Evolutionary conservation across 1,140 invertebrate genomes (phyloP).

Genomic region (Nasonia giraulti): DNA sequence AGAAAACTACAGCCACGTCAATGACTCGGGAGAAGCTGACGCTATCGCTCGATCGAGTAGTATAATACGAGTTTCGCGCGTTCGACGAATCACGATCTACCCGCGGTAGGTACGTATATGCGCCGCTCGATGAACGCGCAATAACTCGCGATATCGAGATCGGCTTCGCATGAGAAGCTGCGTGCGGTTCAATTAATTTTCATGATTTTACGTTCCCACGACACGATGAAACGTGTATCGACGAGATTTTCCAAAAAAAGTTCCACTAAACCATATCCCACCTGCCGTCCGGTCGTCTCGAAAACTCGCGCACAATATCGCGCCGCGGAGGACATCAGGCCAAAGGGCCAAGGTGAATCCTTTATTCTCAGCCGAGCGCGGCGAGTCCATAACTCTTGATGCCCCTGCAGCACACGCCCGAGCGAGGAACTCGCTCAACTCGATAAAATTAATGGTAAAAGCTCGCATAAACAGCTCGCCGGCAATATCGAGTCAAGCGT

Average conservation of each 20-base stretch:
- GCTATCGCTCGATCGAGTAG: not conserved
- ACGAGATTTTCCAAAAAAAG: too few relatives aligned
- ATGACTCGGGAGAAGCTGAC: not conserved
- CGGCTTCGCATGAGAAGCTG: not conserved
- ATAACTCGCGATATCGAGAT: not conserved
- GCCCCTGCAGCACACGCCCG: not conserved
- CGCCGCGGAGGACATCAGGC: too few relatives aligned
- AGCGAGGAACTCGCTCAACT: slow-evolving; percentile 29
- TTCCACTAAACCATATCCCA: too few relatives aligned
- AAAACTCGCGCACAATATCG: too few relatives aligned
- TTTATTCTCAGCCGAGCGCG: not conserved
- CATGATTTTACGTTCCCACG: not conserved
- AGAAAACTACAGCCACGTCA: not conserved
- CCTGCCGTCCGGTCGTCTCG: too few relatives aligned
- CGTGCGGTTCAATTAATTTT: not conserved
- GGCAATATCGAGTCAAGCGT: slow-evolving; percentile 18
- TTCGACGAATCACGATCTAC: slow-evolving; percentile 15
- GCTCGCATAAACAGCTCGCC: slow-evolving; percentile 17
- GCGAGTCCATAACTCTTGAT: not conserved
- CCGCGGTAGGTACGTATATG: not conserved
- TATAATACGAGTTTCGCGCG: not conserved
- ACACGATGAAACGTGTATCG: not conserved
- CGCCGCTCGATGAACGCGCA: not conserved
- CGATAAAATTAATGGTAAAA: slow-evolving; percentile 52
- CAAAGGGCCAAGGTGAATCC: not conserved